phyloP scores from a whole-genome alignment of 2,113 vertebrate genomes.

The Smithornis capensis region DNA sequence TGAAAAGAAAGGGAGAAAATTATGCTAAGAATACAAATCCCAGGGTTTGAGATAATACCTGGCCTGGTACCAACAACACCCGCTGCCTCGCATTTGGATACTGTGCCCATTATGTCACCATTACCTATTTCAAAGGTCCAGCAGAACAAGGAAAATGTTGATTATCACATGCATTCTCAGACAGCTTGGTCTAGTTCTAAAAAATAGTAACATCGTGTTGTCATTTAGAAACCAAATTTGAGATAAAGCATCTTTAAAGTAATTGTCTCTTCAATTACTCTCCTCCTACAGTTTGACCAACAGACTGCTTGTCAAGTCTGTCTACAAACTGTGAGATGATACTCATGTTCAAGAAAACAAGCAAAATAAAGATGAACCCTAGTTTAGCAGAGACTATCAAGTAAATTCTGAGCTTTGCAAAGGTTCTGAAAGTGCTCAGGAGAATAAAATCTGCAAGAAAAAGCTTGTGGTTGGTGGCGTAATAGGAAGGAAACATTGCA shows the following conservation, averaged over 20 bases:
- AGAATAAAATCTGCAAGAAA: background rate
- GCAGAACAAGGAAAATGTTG: background rate
- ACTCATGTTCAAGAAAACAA: background rate
- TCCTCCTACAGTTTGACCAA: constrained; percentile 23
- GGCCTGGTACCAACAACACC: background rate
- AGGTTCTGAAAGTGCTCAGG: background rate
- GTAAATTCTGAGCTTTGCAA: background rate
- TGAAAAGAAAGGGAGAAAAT: constrained; percentile 3
- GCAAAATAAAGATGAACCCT: background rate
- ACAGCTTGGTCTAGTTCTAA: background rate
- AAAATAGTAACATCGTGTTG: background rate
- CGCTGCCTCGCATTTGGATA: background rate
- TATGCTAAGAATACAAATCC: background rate
- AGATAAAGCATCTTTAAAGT: constrained; percentile 5
- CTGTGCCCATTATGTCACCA: background rate
- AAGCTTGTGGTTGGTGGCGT: background rate
- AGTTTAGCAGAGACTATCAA: background rate
- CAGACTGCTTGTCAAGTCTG: background rate
- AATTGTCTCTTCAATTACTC: constrained; percentile 7
- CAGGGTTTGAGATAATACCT: background rate
- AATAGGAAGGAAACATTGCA: background rate
- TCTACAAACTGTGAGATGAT: background rate
- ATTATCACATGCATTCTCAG: background rate
- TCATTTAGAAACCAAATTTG: background rate
- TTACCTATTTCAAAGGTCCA: background rate